Evolutionary conservation across 2,888 invertebrate genomes (phyloP).

Genomic region (Phalangium opilio): DNA sequence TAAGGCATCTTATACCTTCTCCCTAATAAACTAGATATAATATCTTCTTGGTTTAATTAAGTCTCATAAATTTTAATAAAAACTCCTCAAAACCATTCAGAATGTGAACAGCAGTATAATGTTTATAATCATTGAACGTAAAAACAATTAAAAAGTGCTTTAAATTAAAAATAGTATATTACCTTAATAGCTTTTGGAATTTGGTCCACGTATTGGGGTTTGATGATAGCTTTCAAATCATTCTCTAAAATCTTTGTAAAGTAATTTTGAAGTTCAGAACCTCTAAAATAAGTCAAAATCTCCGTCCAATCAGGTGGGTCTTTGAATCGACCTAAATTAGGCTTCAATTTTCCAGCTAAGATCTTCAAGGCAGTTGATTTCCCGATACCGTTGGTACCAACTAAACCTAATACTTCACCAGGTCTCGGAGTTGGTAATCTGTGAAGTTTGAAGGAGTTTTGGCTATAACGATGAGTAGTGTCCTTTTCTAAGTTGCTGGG

Average conservation of each 20-base stretch:
- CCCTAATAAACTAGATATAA: neutral
- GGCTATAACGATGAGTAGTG: conserved; percentile 95
- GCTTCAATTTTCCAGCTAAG: conserved; percentile 94
- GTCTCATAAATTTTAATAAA: neutral
- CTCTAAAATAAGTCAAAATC: conserved; percentile 90
- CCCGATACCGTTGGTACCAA: conserved; percentile 98
- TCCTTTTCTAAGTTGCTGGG: conserved; percentile 96
- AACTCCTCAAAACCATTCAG: neutral
- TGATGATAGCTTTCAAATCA: conserved; percentile 90
- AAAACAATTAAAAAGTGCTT: no score
- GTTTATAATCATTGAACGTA: conserved; percentile 1
- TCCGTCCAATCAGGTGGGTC: conserved; percentile 99
- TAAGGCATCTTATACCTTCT: no score
- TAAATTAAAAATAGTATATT: no score
- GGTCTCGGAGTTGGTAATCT: conserved; percentile 92
- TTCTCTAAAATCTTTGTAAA: conserved; percentile 98
- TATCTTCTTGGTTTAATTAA: neutral
- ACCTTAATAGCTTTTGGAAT: conserved; percentile 80
- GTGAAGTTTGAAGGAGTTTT: conserved; percentile 97
- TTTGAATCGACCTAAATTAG: conserved; percentile 84
- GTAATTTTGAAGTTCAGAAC: conserved; percentile 96
- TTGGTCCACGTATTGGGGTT: conserved; percentile 99
- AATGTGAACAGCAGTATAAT: conserved; percentile 3
- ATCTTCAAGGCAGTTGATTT: conserved; percentile 98
- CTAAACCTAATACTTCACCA: conserved; percentile 92